A percentile compares a stretch with the other conserved stretches of the same genome.
phyloP scores from a whole-genome alignment of 2,113 vertebrate species.

The Hippopotamus amphibius region DNA sequence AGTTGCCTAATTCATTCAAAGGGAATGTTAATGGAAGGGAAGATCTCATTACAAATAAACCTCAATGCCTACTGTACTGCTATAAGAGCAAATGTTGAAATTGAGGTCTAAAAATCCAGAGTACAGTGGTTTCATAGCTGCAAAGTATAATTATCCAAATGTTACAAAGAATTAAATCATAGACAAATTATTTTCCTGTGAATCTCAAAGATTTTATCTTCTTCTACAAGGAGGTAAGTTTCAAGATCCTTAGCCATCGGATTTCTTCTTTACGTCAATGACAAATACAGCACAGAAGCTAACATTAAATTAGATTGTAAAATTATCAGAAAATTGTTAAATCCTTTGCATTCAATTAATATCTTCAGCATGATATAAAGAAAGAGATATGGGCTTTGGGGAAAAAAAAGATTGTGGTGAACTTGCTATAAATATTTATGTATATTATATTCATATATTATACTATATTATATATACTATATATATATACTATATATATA shows the following conservation, averaged over 20 bases:
- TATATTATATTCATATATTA: no score
- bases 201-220: conserved; percentile 14
- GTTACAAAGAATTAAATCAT: background rate
- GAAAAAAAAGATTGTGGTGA: background rate
- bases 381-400: background rate
- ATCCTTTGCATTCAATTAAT: conserved; percentile 47
- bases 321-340: conserved; percentile 55
- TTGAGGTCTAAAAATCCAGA: background rate
- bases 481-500: no score
- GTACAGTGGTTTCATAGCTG: background rate
- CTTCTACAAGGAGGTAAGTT: background rate
- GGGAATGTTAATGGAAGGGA: background rate
- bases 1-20: background rate
- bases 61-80: background rate
- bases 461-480: no score
- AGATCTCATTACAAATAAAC: background rate
- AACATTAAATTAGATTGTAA: conserved; percentile 52
- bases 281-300: conserved; percentile 34
- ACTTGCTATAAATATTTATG: background rate
- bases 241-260: background rate
- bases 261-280: conserved; percentile 39
- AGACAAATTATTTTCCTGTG: background rate
- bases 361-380: conserved; percentile 57
- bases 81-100: background rate
- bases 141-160: background rate